These are phyloP conservation scores for Drosophila nr. perissopoda DNA, from an alignment of 2,888 invertebrate genomes.

Conservation along the genomic window DNA sequence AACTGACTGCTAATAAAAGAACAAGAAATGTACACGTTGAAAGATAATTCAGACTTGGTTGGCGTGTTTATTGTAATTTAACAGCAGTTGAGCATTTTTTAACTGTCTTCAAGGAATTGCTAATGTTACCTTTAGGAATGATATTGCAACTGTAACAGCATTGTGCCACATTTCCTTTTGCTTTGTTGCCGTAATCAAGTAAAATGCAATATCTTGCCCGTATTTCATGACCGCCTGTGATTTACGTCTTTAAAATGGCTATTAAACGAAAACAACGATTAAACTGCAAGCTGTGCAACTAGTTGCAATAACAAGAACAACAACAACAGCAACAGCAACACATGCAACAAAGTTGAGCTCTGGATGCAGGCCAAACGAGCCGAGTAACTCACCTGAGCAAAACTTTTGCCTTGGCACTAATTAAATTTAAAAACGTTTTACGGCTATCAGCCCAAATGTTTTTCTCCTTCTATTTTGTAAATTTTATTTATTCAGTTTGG, in stretches of 20 bases:
- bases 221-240: constrained; percentile 53
- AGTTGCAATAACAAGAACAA: constrained; percentile 47
- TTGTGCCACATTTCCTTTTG: constrained; percentile 25
- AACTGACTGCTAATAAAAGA: background rate
- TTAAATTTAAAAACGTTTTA: constrained; percentile 65
- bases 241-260: constrained; percentile 66
- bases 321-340: background rate
- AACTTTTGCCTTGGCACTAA: constrained; percentile 51
- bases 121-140: constrained; percentile 34
- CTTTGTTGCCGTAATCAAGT: constrained; percentile 52
- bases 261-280: constrained; percentile 45
- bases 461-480: constrained; percentile 3
- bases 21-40: background rate
- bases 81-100: background rate
- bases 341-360: constrained; percentile 49
- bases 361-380: constrained; percentile 11
- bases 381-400: constrained; percentile 21
- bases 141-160: constrained; percentile 25
- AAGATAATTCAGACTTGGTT: background rate
- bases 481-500: constrained; percentile 25
- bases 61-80: constrained; percentile 1
- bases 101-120: background rate
- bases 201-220: constrained; percentile 53
- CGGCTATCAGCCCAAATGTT: constrained; percentile 24
- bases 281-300: constrained; percentile 62